Evolutionary conservation across 2,113 vertebrate species (phyloP), one percentile per base, ranked within the genome.

Genomic region (Siniperca chuatsi): DNA sequence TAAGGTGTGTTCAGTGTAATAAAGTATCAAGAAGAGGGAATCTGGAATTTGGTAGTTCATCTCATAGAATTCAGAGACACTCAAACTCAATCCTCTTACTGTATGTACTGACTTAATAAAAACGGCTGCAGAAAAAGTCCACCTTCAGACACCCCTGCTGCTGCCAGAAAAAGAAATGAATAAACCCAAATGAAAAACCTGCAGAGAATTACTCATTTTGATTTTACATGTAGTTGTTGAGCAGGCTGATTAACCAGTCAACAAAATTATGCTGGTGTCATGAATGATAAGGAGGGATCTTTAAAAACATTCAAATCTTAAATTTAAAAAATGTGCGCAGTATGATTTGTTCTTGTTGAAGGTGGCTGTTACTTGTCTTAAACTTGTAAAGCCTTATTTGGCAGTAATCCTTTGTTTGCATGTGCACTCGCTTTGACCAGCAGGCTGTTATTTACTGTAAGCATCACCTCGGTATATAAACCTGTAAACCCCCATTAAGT

Each of bases 371-470:
- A 4, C 50, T 74, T 12, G 35, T n/a, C 54, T 25, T 42, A 35
- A 58, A 73, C 23, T 16, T 25, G 35, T 25, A 58, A 44, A 60
- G 23, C 71, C n/a, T 20, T 60, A 46, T 74, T 55, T 72, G 52
- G 21, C 6, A 2, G 1, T 40, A 42, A 57, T 72, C 52, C 70
- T 57, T 72, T 4, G 20, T 71, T 70, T 52, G 10, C 29, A 62
- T 6, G 61, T 40, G 62, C 21, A 6, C 62, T 42, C 2, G 15
- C 8, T 8, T 33, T 0, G 37, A 67, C 21, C 21, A n/a, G 23
- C 44, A 15, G 44, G 66, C 35, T 57, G 70, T 61, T 61, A 23
- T 74, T 42, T 61, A 21, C 57, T 48, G 57, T 75, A 46, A 61
- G 40, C 40, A 21, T 61, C 42, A 23, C 15, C 40, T 33, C 29